Evolutionary conservation across 2,888 invertebrate genomes (phyloP).

Genomic region (Andrena chrysosceles): DNA sequence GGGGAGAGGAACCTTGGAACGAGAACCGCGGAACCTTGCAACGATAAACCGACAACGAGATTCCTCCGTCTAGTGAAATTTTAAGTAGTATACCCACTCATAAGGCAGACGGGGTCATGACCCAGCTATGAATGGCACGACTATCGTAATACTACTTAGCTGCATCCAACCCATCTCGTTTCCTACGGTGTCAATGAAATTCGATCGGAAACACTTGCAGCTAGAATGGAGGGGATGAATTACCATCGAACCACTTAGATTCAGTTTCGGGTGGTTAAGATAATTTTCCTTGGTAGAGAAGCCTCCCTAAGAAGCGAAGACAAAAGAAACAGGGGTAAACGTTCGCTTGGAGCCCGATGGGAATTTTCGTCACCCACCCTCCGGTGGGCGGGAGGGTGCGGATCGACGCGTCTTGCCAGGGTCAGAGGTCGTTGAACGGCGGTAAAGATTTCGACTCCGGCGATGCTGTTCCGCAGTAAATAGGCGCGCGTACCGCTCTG

Average conservation of each 20-base stretch:
- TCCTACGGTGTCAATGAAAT: neutral
- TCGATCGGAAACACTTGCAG: neutral
- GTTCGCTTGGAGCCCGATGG: slow-evolving; percentile 41
- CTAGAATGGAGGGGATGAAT: neutral
- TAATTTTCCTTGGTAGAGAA: neutral
- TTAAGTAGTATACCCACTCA: too few relatives aligned
- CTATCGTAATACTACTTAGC: too few relatives aligned
- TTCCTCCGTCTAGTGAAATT: too few relatives aligned
- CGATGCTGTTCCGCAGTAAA: slow-evolving; percentile 68
- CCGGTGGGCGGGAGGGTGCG: slow-evolving; percentile 28
- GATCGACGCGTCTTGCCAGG: slow-evolving; percentile 80
- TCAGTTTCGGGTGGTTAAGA: neutral
- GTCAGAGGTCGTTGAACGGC: slow-evolving; percentile 85
- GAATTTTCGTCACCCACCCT: slow-evolving; percentile 61
- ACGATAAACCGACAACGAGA: too few relatives aligned
- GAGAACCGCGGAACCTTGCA: too few relatives aligned
- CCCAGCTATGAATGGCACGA: too few relatives aligned
- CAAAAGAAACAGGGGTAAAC: slow-evolving; percentile 48
- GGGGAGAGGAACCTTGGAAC: too few relatives aligned
- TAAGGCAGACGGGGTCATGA: too few relatives aligned
- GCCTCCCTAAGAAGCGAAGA: neutral
- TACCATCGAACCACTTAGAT: neutral
- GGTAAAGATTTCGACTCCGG: slow-evolving; percentile 82
- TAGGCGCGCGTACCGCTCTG: slow-evolving; percentile 61
- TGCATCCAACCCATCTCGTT: neutral